A percentile compares a stretch with the other conserved stretches of the same genome.
Evolutionary conservation across 2,888 invertebrate genomes (phyloP).

Genomic region (Eledone cirrhosa): DNA sequence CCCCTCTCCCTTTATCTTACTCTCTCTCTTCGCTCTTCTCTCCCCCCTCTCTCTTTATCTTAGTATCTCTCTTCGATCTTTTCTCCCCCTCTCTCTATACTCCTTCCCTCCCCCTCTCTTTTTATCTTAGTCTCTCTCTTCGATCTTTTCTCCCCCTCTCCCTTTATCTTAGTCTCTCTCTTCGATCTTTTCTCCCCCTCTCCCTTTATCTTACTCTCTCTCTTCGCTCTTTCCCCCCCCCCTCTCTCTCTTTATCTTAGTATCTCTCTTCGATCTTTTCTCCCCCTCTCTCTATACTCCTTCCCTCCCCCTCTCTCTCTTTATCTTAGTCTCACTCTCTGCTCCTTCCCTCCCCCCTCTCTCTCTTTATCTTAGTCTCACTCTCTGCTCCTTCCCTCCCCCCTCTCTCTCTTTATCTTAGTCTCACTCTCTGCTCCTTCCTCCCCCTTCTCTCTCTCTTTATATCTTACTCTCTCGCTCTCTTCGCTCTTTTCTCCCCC

Average conservation of each 20-base stretch:
- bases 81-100: no score
- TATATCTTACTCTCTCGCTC: neutral
- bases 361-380: neutral
- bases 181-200: neutral
- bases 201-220: neutral
- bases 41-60: neutral
- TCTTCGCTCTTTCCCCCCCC: neutral
- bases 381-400: neutral
- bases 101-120: no score
- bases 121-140: no score
- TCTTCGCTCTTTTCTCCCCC: neutral
- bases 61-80: neutral
- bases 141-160: no score
- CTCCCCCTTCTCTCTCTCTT: no score
- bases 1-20: neutral
- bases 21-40: neutral
- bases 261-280: no score
- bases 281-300: no score
- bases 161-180: neutral
- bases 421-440: no score
- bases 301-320: no score
- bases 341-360: neutral
- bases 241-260: no score
- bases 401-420: constrained; percentile 27
- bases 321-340: no score